Evolutionary conservation across 2,113 vertebrate species (phyloP).

Genomic region (Eudyptes chrysolophus): DNA sequence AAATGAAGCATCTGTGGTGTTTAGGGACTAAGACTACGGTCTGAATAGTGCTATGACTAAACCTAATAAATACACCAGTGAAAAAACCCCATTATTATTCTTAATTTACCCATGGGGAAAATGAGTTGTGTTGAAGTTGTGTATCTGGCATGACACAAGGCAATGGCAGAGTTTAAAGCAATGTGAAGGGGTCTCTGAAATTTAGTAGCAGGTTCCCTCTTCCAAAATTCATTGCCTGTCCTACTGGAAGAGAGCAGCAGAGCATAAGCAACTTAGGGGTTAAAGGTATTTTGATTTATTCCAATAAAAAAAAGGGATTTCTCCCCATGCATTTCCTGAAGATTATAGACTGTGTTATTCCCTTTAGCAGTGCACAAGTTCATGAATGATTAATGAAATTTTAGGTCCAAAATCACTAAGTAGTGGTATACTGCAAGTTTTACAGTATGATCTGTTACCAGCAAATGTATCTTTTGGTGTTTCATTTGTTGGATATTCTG

Average conservation of each 20-base stretch:
- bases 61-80: neutral
- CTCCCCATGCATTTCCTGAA: neutral
- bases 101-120: neutral
- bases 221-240: neutral
- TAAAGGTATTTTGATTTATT: conserved; percentile 30
- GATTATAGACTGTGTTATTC: neutral
- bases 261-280: neutral
- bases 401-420: conserved; percentile 51
- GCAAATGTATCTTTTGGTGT: conserved; percentile 4
- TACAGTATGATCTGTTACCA: conserved; percentile 34
- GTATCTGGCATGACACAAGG: neutral
- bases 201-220: neutral
- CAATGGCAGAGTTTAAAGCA: neutral
- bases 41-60: neutral
- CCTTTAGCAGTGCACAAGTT: conserved; percentile 12
- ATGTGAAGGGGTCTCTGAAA: neutral
- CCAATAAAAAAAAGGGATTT: neutral
- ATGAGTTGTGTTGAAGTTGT: neutral
- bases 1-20: neutral
- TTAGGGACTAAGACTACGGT: neutral
- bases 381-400: conserved; percentile 63
- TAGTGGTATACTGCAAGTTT: conserved; percentile 6
- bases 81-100: neutral
- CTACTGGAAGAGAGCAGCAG: neutral
- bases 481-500: conserved; percentile 17